These are phyloP conservation scores for Ptychoptera contaminata DNA, from an alignment of 2,888 invertebrate genomes.

Conservation along the genomic window DNA sequence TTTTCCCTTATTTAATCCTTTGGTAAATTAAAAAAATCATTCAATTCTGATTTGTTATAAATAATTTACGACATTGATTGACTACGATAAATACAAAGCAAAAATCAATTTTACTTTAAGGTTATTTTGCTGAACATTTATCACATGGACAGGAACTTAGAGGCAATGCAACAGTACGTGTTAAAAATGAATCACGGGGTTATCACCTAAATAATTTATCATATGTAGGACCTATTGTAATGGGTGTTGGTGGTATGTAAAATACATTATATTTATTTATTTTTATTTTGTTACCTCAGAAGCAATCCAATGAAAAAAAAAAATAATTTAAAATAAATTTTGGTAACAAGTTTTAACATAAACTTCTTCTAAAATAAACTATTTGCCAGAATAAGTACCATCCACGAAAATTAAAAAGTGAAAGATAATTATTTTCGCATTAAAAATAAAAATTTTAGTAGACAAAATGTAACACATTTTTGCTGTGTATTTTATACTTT, in stretches of 20 bases:
- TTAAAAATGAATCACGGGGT: slow-evolving; percentile 67
- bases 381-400: no score
- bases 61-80: not conserved
- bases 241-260: slow-evolving; percentile 81
- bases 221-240: slow-evolving; percentile 93
- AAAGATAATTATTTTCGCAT: no score
- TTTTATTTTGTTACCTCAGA: not conserved
- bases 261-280: not conserved
- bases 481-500: no score
- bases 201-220: slow-evolving; percentile 80
- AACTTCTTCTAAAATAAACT: no score
- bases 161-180: slow-evolving; percentile 60
- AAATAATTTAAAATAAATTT: no score
- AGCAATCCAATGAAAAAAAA: not conserved
- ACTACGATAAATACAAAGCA: no score
- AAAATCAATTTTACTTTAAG: slow-evolving; percentile 28
- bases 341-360: no score
- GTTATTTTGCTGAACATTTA: slow-evolving; percentile 69
- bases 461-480: no score
- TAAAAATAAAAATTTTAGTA: no score
- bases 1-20: no score
- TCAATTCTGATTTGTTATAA: not conserved
- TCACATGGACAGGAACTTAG: slow-evolving; percentile 63
- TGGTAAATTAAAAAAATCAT: not conserved
- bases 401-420: no score